Percentiles rank a stretch among this genome's conserved stretches.
Evolutionary conservation across 35 echinoderm and acorn worm species (phyloP).

Genomic region (Ptychodera flava): DNA sequence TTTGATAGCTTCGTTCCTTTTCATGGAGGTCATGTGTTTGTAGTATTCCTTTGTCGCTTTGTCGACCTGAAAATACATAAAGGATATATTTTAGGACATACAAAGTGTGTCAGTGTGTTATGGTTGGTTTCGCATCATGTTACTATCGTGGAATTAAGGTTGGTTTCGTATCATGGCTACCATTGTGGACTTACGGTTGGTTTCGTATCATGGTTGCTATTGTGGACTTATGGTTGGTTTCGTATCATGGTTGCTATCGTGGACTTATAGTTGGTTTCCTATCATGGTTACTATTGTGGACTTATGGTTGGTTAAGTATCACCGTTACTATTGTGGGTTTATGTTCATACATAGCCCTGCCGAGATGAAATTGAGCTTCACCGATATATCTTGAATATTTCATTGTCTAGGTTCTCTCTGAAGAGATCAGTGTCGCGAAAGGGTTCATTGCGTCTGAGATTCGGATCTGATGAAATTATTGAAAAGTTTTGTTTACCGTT

Average conservation of each 20-base stretch:
- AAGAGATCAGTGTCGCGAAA: too few relatives aligned
- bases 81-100: neutral
- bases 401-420: too few relatives aligned
- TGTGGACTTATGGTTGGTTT: neutral
- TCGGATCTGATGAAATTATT: too few relatives aligned
- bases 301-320: neutral
- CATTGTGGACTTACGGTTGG: neutral
- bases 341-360: too few relatives aligned
- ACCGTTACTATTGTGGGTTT: neutral
- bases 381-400: too few relatives aligned
- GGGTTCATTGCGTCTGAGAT: too few relatives aligned
- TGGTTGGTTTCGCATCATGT: neutral
- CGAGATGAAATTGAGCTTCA: too few relatives aligned
- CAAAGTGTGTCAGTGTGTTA: neutral
- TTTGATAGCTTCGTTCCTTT: conserved; percentile 39
- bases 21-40: conserved; percentile 37
- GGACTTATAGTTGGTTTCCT: neutral
- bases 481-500: too few relatives aligned
- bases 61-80: conserved; percentile 35
- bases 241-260: neutral
- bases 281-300: neutral
- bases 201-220: neutral
- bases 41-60: conserved; percentile 59
- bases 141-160: neutral
- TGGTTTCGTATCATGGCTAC: neutral